Evolutionary conservation across 2,888 invertebrate species (phyloP), one percentile per base, ranked within the genome.

Genomic region (Cabera pusaria): DNA sequence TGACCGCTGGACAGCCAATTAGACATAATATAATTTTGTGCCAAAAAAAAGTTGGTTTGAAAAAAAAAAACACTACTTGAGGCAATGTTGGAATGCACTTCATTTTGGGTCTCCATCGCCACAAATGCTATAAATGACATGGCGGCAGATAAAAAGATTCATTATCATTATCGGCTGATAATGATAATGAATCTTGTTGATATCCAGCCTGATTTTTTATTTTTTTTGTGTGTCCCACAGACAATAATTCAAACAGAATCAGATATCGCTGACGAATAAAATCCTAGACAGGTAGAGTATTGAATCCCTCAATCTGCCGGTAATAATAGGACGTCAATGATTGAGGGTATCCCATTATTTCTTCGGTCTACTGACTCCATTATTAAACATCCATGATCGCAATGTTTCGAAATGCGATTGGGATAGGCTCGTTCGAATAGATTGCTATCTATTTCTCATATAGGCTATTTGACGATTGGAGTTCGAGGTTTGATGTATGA

Each of bases 291-390:
- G 20, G 8, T 12, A 28, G 11, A 28, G 25, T 25, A 27, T 17
- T 21, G 22, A 26, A 6, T 12, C 5, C 11, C 16, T 20, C 26
- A 32, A 39, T 39, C 32, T 32, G 31, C 21, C 12, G 12, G 21
- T n/a, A 32, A 32, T 32, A 39, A 39, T 32, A 39, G 8, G n/a
- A 41, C 29, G 34, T 21, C 29, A 25, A 34, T 41, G 40, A 35
- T 39, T 22, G 33, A 41, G 24, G 29, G 21, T 25, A 29, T 34
- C 16, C 29, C 25, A 38, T 48, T 41, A 44, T 49, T 42, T 41
- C 31, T 35, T 19, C 44, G 42, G 35, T 39, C 38, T 24, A n/a
- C 35, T 35, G 35, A 32, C 18, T 38, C 21, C 18, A 41, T 41
- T 41, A 48, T 40, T 34, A 41, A 36, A 27, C 28, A 21, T 9